phyloP scores from a whole-genome alignment of 2,113 vertebrate species.

The Porphyrio hochstetteri region DNA sequence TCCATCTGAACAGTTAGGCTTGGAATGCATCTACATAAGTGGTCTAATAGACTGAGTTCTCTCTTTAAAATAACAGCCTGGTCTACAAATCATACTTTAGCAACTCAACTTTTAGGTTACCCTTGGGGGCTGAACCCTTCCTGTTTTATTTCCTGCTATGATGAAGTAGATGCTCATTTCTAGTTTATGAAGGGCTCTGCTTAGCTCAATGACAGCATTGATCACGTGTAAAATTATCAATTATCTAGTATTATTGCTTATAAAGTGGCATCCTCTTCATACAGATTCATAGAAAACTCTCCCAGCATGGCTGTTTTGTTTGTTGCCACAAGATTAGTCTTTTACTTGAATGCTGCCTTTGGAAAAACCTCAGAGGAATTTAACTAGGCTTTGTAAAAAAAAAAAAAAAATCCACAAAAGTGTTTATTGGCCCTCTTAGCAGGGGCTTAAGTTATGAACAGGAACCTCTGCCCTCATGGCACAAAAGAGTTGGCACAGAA shows the following conservation, averaged over 20 bases:
- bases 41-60: not conserved
- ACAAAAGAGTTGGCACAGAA: not conserved
- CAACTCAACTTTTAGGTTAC: not conserved
- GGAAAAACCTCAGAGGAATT: constrained; percentile 4
- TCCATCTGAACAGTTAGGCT: not conserved
- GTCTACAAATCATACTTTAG: not conserved
- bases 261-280: not conserved
- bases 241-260: not conserved
- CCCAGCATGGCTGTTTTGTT: not conserved
- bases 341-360: not conserved
- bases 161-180: not conserved
- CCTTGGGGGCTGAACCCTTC: not conserved
- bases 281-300: not conserved
- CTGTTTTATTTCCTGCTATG: not conserved
- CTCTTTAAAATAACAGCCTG: not conserved
- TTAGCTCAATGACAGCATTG: not conserved
- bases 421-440: not conserved
- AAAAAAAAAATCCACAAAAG: not conserved
- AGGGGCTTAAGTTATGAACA: not conserved
- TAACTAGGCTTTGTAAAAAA: not conserved
- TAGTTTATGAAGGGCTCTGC: not conserved
- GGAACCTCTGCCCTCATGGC: not conserved
- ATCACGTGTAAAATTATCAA: not conserved
- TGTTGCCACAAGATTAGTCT: not conserved
- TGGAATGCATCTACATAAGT: not conserved